Percentiles rank a stretch among this genome's conserved stretches.
Conservation (phyloP, 2,113 vertebrate species). For the Pithys albifrons region DNA sequence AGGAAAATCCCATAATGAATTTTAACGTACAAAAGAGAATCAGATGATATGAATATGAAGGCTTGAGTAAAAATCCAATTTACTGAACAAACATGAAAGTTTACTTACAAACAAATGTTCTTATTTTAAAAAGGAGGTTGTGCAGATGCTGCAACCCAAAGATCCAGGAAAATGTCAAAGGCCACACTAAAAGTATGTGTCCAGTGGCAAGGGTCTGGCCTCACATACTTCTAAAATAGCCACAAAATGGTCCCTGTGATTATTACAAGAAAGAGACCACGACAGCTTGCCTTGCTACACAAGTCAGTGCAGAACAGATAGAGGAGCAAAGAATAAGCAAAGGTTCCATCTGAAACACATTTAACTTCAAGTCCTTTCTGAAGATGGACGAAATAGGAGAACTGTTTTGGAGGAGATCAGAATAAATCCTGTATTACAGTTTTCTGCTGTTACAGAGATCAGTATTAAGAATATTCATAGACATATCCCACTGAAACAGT, state of each 20-base stretch:
- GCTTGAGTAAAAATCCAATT: not conserved
- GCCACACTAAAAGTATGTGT: not conserved
- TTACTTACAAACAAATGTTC: not conserved
- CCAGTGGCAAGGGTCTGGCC: not conserved
- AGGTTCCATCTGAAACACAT: not conserved
- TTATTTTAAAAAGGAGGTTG: not conserved
- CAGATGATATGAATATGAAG: not conserved
- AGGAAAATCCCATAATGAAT: constrained; percentile 33
- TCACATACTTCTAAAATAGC: not conserved
- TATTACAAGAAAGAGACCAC: not conserved
- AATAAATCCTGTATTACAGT: not conserved
- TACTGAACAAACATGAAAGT: not conserved
- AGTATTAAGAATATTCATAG: not conserved
- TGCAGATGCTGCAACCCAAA: not conserved
- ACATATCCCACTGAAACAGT: not conserved
- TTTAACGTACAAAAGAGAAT: not conserved
- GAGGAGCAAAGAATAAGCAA: not conserved
- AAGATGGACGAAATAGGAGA: not conserved
- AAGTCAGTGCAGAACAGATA: not conserved
- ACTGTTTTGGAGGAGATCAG: not conserved
- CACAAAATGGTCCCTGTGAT: not conserved
- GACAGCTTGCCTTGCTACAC: not conserved
- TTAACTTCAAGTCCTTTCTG: not conserved
- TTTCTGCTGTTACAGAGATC: not conserved
- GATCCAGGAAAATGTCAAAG: not conserved